These are phyloP conservation scores for Podiceps cristatus DNA, from an alignment of 2,113 vertebrate species.

Conservation along the genomic window DNA sequence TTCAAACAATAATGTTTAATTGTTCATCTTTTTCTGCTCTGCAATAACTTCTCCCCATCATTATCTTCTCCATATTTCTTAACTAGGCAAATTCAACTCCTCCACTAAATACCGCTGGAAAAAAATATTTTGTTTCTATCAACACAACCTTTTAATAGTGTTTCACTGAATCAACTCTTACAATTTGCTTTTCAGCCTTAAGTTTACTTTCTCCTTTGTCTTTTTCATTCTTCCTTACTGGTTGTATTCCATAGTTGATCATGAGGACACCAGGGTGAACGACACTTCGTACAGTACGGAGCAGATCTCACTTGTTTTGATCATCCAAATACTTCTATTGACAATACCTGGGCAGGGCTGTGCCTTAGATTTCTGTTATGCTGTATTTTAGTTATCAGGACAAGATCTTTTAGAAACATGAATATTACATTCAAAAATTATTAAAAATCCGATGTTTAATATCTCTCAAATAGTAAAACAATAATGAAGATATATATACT, in stretches of 20 bases:
- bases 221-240: background rate
- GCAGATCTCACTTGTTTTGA: background rate
- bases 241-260: background rate
- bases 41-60: background rate
- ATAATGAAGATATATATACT: background rate
- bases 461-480: background rate
- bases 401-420: background rate
- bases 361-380: background rate
- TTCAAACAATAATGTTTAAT: background rate
- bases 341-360: background rate
- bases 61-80: background rate
- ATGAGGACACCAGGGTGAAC: background rate
- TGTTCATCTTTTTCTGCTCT: background rate
- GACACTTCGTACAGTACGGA: background rate
- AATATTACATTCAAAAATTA: background rate
- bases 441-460: background rate
- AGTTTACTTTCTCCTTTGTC: background rate
- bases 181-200: background rate
- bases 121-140: background rate
- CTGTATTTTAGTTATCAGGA: background rate
- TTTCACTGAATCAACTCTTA: background rate
- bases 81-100: background rate
- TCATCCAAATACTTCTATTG: background rate
- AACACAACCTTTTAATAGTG: background rate
- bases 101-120: rapidly evolving